Evolutionary conservation across 2,797 vertebrate genomes (phyloP).

Genomic region (Notamacropus eugenii): DNA sequence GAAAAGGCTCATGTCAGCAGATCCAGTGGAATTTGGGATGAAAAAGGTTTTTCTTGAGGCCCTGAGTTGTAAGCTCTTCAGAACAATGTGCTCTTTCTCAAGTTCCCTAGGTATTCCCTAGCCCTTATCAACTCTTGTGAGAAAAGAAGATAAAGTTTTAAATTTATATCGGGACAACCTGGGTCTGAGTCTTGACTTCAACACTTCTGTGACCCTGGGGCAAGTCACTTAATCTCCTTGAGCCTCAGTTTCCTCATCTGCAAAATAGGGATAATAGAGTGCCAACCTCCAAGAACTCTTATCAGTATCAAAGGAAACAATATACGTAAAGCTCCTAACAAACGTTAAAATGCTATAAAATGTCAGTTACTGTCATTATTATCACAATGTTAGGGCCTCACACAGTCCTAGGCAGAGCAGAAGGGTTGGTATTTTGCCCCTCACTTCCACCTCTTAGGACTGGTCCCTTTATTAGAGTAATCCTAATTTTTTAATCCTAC

Average conservation of each 20-base stretch:
- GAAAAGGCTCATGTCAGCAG: neutral
- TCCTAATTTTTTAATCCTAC: neutral
- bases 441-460: neutral
- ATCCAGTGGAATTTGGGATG: neutral
- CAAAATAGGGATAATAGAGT: neutral
- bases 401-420: neutral
- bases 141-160: neutral
- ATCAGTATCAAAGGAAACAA: neutral
- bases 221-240: neutral
- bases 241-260: neutral
- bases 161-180: neutral
- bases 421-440: neutral
- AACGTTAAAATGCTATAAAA: neutral
- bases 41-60: neutral
- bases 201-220: neutral
- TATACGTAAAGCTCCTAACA: neutral
- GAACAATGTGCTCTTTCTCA: neutral
- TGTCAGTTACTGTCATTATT: neutral
- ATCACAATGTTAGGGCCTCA: neutral
- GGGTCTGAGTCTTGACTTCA: neutral
- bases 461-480: neutral
- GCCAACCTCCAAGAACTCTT: neutral
- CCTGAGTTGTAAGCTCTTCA: neutral
- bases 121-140: neutral
- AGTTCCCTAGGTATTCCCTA: neutral